Base-by-base conservation (phyloP, 2,797 vertebrate genomes). In the Pseudotriccus pelzelni region DNA sequence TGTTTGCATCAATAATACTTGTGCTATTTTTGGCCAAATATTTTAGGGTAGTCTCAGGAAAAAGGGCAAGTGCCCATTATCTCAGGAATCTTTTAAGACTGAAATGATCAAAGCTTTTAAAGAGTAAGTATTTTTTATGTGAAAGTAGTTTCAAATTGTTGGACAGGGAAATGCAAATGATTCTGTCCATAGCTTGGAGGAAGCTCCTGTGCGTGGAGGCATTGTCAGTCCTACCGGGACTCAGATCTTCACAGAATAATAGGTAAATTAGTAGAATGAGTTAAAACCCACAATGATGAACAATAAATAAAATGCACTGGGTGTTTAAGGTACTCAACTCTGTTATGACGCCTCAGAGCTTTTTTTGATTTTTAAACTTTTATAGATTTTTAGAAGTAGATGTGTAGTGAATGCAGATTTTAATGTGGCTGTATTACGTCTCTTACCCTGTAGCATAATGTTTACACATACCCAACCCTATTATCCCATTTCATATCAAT, bases 51-150 rank as follows among this genome's bases (percentile, higher is more conserved):
- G 10, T 44, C 39, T 76, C 9, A n/a, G 37, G 46, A 37, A 60
- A 86, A 75, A 80, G 55, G 34, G 4, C 28, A 77, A 74, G 41
- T 56, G 53, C 39, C 76, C 2, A 0, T 89, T 94, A 44, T 77
- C 77, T 89, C 60, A 50, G 91, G 56, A 85, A 79, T 91, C 36
- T 22, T 86, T 50, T 72, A 93, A 69, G 88, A 81, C 1, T 55
- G 55, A 81, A 89, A 94, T 68, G 41, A 66, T 25, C 58, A 93
- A 89, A 93, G 66, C 74, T 79, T 52, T 92, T 80, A 50, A 53
- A 87, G 24, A 89, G 25, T 67, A 79, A 66, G 28, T 92, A 50
- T 85, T 91, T 22, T 92, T 78, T 64, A 37, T 79, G 68, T 92
- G 58, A 79, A 83, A 50, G 39, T 52, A 43, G n/a, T 56, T 85